phyloP scores from a whole-genome alignment of 2,797 vertebrate species.

The Graptemys geographica region DNA sequence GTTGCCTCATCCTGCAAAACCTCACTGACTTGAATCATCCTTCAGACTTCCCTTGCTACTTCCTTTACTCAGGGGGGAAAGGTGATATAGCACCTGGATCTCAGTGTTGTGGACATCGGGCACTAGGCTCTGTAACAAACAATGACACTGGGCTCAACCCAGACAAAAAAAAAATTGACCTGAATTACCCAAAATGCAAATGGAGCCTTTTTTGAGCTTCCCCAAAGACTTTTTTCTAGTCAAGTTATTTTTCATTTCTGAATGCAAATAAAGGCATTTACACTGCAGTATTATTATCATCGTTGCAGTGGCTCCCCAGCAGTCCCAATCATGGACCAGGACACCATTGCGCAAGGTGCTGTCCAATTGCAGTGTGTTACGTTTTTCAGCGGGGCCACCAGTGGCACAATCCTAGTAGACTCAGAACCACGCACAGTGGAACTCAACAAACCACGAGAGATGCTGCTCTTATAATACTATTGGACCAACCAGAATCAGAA shows the following conservation, averaged over 20 bases:
- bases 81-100: neutral
- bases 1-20: neutral
- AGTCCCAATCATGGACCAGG: fast-evolving
- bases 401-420: neutral
- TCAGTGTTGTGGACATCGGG: neutral
- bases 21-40: neutral
- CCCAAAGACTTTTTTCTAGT: neutral
- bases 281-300: fast-evolving
- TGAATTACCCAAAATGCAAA: neutral
- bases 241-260: fast-evolving
- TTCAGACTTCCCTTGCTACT: slow-evolving; percentile 11
- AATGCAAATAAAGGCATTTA: neutral
- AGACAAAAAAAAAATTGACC: neutral
- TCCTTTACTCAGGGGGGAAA: neutral
- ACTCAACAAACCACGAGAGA: neutral
- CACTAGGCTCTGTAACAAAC: fast-evolving
- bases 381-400: neutral
- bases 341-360: fast-evolving
- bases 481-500: fast-evolving
- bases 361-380: fast-evolving
- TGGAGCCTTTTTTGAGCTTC: neutral
- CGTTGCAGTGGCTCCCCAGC: neutral
- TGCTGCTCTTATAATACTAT: fast-evolving
- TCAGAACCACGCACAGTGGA: fast-evolving
- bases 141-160: neutral